These are phyloP conservation scores for Microcebus lehilahytsara DNA, from an alignment of 2,113 vertebrate genomes.

Conservation along the genomic window DNA sequence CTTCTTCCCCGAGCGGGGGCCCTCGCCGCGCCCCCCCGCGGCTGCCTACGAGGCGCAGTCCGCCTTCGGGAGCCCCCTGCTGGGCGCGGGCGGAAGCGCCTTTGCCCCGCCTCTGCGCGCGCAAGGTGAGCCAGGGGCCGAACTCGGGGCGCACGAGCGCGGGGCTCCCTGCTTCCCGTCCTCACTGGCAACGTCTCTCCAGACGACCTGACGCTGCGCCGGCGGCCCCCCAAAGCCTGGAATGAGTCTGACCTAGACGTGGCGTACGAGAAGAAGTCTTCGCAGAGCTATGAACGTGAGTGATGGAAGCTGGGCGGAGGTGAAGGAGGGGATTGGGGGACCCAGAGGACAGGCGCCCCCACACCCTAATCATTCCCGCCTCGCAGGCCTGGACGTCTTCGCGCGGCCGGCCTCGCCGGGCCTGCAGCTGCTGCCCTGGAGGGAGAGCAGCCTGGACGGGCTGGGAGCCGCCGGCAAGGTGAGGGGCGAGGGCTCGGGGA, in stretches of 20 bases:
- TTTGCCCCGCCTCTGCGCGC: constrained; percentile 68
- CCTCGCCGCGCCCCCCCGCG: constrained; percentile 57
- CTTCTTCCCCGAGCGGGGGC: constrained; percentile 75
- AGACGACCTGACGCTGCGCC: constrained; percentile 86
- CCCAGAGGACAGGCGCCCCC: rapidly evolving
- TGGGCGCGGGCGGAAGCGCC: constrained; percentile 60
- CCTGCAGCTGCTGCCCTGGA: constrained; percentile 87
- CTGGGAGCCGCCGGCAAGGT: constrained; percentile 84
- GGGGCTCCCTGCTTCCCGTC: rapidly evolving
- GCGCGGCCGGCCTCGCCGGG: constrained; percentile 58
- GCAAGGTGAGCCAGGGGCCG: constrained; percentile 56
- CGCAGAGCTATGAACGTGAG: constrained; percentile 88
- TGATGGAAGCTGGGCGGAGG: not conserved
- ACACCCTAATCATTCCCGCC: not conserved
- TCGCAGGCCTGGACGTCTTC: constrained; percentile 83
- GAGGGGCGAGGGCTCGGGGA: not conserved
- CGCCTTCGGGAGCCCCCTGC: constrained; percentile 54
- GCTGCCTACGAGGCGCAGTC: constrained; percentile 38
- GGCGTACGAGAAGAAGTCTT: constrained; percentile 87
- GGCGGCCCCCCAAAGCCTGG: constrained; percentile 86
- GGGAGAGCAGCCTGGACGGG: constrained; percentile 91
- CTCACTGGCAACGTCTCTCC: not conserved
- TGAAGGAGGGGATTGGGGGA: too few relatives aligned
- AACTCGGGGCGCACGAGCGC: rapidly evolving
- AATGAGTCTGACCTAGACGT: constrained; percentile 92